These are phyloP conservation scores for Drosophila rubida DNA, from an alignment of 2,888 invertebrate genomes.

Conservation along the genomic window DNA sequence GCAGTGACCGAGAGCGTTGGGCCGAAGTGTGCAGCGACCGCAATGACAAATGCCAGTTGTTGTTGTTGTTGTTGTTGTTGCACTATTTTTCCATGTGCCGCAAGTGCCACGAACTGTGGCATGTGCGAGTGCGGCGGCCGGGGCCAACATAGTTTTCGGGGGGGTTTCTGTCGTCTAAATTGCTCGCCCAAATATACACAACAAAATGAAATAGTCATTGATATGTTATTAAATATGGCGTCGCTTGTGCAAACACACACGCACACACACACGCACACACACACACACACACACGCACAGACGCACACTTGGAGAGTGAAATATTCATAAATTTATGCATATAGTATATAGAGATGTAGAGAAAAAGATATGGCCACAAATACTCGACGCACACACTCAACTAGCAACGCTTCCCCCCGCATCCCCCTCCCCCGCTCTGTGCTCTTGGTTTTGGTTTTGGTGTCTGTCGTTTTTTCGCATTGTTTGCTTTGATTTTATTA, in stretches of 20 bases:
- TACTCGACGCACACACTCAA: constrained; percentile 21
- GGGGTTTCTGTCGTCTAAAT: constrained; percentile 33
- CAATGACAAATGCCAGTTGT: constrained; percentile 31
- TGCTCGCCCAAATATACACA: constrained; percentile 45
- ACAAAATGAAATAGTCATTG: constrained; percentile 68
- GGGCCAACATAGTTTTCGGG: constrained; percentile 13
- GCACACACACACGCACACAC: constrained; percentile 18
- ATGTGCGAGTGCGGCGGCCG: not conserved
- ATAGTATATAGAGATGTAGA: constrained; percentile 46
- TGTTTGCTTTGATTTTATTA: constrained; percentile 77
- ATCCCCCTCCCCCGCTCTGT: not conserved
- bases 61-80: constrained; percentile 23
- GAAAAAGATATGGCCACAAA: constrained; percentile 40
- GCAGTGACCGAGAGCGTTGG: not conserved
- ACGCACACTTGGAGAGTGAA: constrained; percentile 2
- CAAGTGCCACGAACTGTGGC: constrained; percentile 8
- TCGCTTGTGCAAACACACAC: constrained; percentile 57
- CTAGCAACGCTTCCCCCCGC: not conserved
- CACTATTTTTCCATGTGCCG: constrained; percentile 24
- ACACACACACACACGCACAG: constrained; percentile 11
- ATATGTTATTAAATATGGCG: constrained; percentile 75
- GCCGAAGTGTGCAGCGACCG: constrained; percentile 5
- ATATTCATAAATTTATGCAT: constrained; percentile 35
- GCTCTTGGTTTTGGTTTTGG: constrained; percentile 45
- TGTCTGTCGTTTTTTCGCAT: constrained; percentile 56